Conservation (phyloP, 2,797 vertebrate genomes). For the Scomberomorus guttatus region DNA sequence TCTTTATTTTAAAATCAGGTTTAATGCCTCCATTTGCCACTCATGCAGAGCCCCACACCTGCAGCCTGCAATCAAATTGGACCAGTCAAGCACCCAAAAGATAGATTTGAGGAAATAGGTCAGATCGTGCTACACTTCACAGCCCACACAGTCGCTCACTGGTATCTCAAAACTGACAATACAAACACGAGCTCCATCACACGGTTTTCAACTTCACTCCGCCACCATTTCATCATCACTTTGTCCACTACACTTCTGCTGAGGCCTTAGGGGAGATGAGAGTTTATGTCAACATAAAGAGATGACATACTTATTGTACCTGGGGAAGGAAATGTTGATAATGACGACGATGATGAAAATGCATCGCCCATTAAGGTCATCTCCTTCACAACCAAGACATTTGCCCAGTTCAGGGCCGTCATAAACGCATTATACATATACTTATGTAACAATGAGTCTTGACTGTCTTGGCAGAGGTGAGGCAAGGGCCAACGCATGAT, state of each 20-base stretch:
- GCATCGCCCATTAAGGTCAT: conserved; percentile 41
- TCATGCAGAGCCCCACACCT: conserved; percentile 23
- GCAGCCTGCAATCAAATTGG: conserved; percentile 18
- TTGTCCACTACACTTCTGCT: background rate
- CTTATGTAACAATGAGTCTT: conserved; percentile 24
- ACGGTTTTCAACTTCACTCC: background rate
- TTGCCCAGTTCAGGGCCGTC: background rate
- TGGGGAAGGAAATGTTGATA: conserved; percentile 1
- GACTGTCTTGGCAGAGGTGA: background rate
- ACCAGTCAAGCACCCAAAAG: conserved; percentile 23
- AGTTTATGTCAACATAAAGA: conserved; percentile 11
- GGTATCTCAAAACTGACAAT: conserved; percentile 2
- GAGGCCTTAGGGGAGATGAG: background rate
- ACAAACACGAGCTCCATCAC: background rate
- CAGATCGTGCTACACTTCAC: background rate
- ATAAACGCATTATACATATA: conserved; percentile 27
- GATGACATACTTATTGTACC: conserved; percentile 6
- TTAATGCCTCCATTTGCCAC: conserved; percentile 29
- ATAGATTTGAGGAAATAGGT: conserved; percentile 47
- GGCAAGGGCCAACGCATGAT: background rate
- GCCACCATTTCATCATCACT: background rate
- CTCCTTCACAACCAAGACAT: conserved; percentile 48
- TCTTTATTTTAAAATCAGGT: conserved; percentile 28
- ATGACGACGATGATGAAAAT: background rate
- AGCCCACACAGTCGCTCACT: background rate